Percentiles rank a stretch among this genome's conserved stretches.
Conservation (phyloP, 2,113 vertebrate species). For the Trochalopteron elliotii region DNA sequence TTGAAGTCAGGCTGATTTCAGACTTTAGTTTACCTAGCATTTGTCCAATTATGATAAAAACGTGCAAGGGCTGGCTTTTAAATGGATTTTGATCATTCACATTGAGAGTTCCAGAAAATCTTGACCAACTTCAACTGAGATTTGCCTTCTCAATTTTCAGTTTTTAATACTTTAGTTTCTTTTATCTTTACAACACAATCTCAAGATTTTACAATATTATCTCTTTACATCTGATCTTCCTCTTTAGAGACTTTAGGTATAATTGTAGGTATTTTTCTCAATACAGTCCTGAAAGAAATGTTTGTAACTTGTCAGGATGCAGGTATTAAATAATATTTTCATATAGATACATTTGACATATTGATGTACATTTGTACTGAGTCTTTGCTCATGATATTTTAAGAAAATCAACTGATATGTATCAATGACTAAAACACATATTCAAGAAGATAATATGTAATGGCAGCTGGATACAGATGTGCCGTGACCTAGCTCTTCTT, state of each 20-base stretch:
- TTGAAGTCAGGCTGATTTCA: background rate
- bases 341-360: background rate
- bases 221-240: background rate
- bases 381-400: background rate
- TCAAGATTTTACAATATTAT: background rate
- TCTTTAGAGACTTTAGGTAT: background rate
- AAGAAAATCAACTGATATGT: background rate
- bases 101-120: background rate
- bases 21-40: background rate
- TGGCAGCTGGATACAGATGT: background rate
- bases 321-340: background rate
- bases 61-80: background rate
- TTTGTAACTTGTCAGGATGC: background rate
- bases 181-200: background rate
- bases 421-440: background rate
- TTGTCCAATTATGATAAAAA: background rate
- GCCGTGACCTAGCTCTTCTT: fast-evolving
- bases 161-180: background rate
- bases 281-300: background rate
- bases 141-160: background rate
- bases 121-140: background rate
- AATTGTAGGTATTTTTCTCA: background rate
- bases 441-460: background rate
- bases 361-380: background rate
- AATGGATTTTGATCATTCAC: background rate